These are phyloP conservation scores for Listronotus oregonensis DNA, from an alignment of 1,140 invertebrate species.

Conservation along the genomic window DNA sequence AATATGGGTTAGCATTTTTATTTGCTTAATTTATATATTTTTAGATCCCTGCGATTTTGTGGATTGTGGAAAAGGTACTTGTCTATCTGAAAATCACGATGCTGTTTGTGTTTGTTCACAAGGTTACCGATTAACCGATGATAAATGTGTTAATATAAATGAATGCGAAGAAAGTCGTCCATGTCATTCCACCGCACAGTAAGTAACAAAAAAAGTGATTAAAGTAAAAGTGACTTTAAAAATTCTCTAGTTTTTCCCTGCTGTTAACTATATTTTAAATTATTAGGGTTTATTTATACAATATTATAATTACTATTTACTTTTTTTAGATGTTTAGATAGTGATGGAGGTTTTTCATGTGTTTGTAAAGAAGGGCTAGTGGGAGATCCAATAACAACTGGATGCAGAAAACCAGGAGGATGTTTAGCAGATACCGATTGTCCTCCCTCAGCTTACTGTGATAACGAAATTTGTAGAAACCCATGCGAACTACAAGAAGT, in stretches of 20 bases:
- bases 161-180: slow-evolving; percentile 75
- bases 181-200: slow-evolving; percentile 73
- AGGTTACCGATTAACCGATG: slow-evolving; percentile 71
- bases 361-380: slow-evolving; percentile 78
- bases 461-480: slow-evolving; percentile 78
- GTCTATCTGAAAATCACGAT: slow-evolving; percentile 70
- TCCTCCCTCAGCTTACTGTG: slow-evolving; percentile 75
- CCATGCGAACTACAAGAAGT: slow-evolving; percentile 70
- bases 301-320: neutral
- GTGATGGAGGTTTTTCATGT: slow-evolving; percentile 75
- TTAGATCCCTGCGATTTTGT: slow-evolving; percentile 76
- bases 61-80: slow-evolving; percentile 76
- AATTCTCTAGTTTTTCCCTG: no score
- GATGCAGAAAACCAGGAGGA: slow-evolving; percentile 77
- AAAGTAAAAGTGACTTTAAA: no score
- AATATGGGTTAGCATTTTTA: neutral
- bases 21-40: slow-evolving; percentile 33
- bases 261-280: no score
- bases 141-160: slow-evolving; percentile 78
- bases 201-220: slow-evolving; percentile 13
- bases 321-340: slow-evolving; percentile 70
- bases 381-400: slow-evolving; percentile 70
- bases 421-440: slow-evolving; percentile 82
- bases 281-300: neutral
- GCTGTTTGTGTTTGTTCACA: slow-evolving; percentile 74